phyloP scores from a whole-genome alignment of 2,888 invertebrate genomes.

The Aproaerema taeniolella region DNA sequence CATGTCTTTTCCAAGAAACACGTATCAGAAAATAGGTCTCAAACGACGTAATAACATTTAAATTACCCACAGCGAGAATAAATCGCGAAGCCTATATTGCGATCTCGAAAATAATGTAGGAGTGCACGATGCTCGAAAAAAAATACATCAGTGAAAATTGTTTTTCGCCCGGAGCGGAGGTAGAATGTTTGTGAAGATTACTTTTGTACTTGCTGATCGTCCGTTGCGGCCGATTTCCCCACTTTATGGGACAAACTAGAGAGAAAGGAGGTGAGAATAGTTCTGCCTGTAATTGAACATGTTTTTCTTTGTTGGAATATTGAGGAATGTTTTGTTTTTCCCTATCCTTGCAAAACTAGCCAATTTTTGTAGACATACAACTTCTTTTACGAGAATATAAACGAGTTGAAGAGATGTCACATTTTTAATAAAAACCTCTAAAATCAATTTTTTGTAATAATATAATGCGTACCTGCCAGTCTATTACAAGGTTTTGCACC shows the following conservation, averaged over 20 bases:
- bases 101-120: constrained; percentile 24
- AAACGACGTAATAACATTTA: constrained; percentile 14
- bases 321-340: neutral
- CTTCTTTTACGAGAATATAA: no score
- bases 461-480: no score
- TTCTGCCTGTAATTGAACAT: constrained; percentile 19
- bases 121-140: constrained; percentile 35
- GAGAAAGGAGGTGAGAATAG: constrained; percentile 40
- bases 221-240: constrained; percentile 46
- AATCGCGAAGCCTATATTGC: constrained; percentile 27
- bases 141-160: constrained; percentile 56
- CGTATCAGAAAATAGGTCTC: constrained; percentile 3
- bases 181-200: constrained; percentile 54
- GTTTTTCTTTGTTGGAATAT: neutral
- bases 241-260: constrained; percentile 42
- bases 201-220: constrained; percentile 42
- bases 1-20: constrained; percentile 1
- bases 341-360: no score
- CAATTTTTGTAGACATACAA: no score
- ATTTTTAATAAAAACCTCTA: no score
- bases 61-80: constrained; percentile 12
- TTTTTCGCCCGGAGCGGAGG: constrained; percentile 46
- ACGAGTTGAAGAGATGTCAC: no score
- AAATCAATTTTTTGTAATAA: no score
- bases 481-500: no score